These are phyloP conservation scores for Zenarchopterus dispar DNA, from an alignment of 2,797 vertebrate genomes.

Conservation along the genomic window DNA sequence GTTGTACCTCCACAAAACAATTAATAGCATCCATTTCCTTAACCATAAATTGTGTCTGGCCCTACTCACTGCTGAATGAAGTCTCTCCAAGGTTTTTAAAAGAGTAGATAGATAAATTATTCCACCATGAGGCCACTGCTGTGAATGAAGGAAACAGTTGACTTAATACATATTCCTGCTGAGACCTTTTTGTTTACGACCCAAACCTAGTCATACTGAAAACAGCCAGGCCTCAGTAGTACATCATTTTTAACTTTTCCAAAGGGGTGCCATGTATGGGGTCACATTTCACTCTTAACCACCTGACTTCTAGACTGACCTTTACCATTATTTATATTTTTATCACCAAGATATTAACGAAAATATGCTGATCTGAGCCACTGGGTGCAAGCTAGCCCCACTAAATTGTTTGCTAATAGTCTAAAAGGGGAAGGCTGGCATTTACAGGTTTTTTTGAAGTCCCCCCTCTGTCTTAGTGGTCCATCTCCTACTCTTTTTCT, in stretches of 20 bases:
- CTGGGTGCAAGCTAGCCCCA: background rate
- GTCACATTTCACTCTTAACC: constrained; percentile 7
- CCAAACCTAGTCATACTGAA: constrained; percentile 1
- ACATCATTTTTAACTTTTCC: background rate
- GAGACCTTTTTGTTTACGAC: constrained; percentile 35
- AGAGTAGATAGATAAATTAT: constrained; percentile 39
- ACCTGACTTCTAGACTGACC: background rate
- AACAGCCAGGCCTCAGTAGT: constrained; percentile 7
- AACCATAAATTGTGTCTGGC: constrained; percentile 41
- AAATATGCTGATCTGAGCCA: background rate
- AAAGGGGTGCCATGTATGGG: background rate
- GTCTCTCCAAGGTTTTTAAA: constrained; percentile 13
- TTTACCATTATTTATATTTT: constrained; percentile 3
- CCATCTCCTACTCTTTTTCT: too few relatives aligned
- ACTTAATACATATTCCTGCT: constrained; percentile 49
- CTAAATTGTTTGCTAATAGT: background rate
- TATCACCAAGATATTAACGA: background rate
- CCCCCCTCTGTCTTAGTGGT: too few relatives aligned
- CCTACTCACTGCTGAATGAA: constrained; percentile 32
- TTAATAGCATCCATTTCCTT: constrained; percentile 22
- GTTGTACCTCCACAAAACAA: constrained; percentile 31
- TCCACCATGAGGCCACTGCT: constrained; percentile 40
- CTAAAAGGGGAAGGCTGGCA: background rate
- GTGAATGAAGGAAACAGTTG: constrained; percentile 47
- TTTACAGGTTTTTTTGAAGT: background rate